Base-by-base conservation (phyloP, 1,140 invertebrate species). In the Rhyacophila brunnea region DNA sequence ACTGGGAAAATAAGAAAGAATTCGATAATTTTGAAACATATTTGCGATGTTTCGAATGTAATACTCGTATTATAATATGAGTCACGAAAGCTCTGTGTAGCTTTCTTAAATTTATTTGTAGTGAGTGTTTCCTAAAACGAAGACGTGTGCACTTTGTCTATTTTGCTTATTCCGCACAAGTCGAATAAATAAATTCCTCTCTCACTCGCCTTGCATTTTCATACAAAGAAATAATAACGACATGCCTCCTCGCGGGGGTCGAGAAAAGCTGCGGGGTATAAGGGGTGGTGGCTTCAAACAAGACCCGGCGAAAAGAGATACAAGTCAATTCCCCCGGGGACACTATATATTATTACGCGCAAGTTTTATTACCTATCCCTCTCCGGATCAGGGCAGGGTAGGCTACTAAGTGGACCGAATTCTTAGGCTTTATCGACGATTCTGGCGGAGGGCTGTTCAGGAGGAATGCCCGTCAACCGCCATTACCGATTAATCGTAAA, bases 321-420 rank as follows among this genome's bases (percentile, higher is more conserved):
- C 58, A 50, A 47, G 55, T 51, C 52, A 17, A 60, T 48, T 58
- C 62, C 62, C 52, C 28, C 35, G 28, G 58, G 62, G 58, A 58
- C 62, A 64, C 62, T 64, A 64, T 64, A 64, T 60, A 64, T 60
- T 64, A 64, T 64, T 64, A 60, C 62, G 52, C 51, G 38, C 58
- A 64, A 59, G 56, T 64, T 64, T 64, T 64, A 64, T 64, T 60
- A 56, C 57, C 62, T 48, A 51, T 57, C 53, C 49, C 28, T 55
- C 56, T 42, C 45, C 38, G 23, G 23, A 28, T 28, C 23, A 28
- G 23, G 23, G 23, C 23, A 47, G 53, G 35, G 34, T 43, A 13
- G 28, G 40, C 35, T 36, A n/a, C 18, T 53, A 52, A 58, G 55
- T 54, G 51, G 60, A 57, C 49, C 42, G 38, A 58, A 53, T 51